A percentile compares a stretch with the other conserved stretches of the same genome.
These are phyloP conservation scores for Chymomyza caudatula DNA, from an alignment of 2,888 invertebrate species.

Conservation along the genomic window DNA sequence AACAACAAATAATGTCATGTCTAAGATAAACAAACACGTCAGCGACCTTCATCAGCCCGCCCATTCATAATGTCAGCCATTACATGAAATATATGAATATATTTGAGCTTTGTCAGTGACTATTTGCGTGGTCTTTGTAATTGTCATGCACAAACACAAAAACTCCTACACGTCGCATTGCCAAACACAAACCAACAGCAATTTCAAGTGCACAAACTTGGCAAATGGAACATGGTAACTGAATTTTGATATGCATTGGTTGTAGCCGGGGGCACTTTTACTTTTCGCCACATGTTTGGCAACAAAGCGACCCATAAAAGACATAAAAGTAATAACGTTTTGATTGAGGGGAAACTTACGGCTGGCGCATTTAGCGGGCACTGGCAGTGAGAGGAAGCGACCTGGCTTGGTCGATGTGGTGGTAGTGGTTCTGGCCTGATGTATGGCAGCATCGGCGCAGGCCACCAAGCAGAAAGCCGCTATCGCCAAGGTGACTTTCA, in stretches of 20 bases:
- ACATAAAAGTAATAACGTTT: constrained; percentile 1
- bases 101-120: constrained; percentile 5
- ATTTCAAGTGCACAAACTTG: constrained; percentile 63
- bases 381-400: constrained; percentile 89
- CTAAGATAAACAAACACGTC: constrained; percentile 38
- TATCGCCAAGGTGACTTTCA: constrained; percentile 85
- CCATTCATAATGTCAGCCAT: not conserved
- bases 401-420: constrained; percentile 84
- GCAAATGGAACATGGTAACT: constrained; percentile 55
- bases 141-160: not conserved
- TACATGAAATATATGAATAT: constrained; percentile 11
- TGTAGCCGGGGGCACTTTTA: constrained; percentile 43
- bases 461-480: constrained; percentile 80
- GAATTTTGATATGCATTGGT: constrained; percentile 4
- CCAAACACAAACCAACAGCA: constrained; percentile 36
- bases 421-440: constrained; percentile 81
- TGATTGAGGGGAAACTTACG: constrained; percentile 82
- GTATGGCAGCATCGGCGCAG: constrained; percentile 81
- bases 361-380: constrained; percentile 89
- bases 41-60: constrained; percentile 51
- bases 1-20: not conserved
- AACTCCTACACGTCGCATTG: constrained; percentile 61
- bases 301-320: constrained; percentile 10
- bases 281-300: constrained; percentile 44
- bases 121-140: not conserved